Evolutionary conservation across 2,888 invertebrate genomes (phyloP), one percentile per base, ranked within the genome.

Genomic region (Galerucella pusilla): DNA sequence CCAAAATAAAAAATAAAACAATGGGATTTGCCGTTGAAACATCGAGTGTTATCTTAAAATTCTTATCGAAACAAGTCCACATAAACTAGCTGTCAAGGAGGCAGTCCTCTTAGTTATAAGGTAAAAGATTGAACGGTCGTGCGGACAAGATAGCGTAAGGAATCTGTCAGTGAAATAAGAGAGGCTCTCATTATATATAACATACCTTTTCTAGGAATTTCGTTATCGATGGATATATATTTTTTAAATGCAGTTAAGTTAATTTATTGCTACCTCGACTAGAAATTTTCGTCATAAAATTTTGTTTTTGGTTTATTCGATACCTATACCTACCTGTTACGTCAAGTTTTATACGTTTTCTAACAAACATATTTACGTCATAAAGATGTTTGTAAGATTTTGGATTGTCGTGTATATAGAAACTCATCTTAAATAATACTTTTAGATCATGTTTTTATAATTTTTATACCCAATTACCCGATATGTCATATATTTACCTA

Each of bases 41-140:
- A 86, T 86, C 85, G 81, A 83, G 84, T 83, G 86, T 86, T 87
- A 87, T 87, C 87, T 86, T 82, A 79, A 82, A 85, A 86, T 87
- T 85, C 87, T 86, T 83, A 87, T 87, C 87, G 85, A 82, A 83
- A 85, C 85, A 83, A 86, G 84, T 84, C 84, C 85, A 84, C 86
- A 86, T 86, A 87, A 87, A 87, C 85, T 85, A 84, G 84, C 85
- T 85, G 86, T 85, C 87, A 86, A 84, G 81, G 85, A 86, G 87
- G 86, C 86, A 86, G 85, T 85, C 84, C 77, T 79, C 65, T 65
- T 79, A 78, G 82, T 81, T 79, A 65, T 65, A 79, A 79, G 80
- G 83, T 85, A 84, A 85, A 65, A 65, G 64, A 83, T 84, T 83
- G 84, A 79, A 79, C 77, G 74, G 71, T 74, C 59, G 64, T 54